Evolutionary conservation across 2,888 invertebrate species (phyloP), one percentile per base, ranked within the genome.

Genomic region (Cremastinae sp.): DNA sequence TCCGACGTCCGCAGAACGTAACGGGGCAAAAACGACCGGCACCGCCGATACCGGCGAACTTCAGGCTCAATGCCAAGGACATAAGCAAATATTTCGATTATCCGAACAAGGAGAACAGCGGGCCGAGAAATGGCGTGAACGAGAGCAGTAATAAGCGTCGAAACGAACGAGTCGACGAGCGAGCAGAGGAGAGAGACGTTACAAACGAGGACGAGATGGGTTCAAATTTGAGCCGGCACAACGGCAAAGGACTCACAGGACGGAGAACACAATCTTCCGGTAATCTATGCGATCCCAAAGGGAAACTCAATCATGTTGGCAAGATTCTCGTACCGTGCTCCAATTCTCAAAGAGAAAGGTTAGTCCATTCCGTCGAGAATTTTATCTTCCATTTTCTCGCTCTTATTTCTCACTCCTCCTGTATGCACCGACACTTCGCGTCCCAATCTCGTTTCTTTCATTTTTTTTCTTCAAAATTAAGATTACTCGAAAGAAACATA

Each of bases 181-280:
- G 56, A 69, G 65, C 49, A 20, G 68, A 74, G 51, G 49, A 59
- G 56, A 41, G 5, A 12, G 49, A 36, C 54, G 43, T 64, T 53
- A 36, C 62, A 56, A 77, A 75, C 77, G 78, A 61, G 86, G 75
- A 77, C 79, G 92, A 90, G 85, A 95, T 95, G 95, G 95, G 95
- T 88, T 94, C 95, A 77, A 95, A 95, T 92, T 93, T 95, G 87
- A 94, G 95, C 91, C 93, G 95, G 79, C 94, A 94, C 89, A 94
- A 93, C 85, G 92, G 93, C 84, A 94, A 95, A 85, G 90, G 94
- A 82, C 92, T 94, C 58, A 93, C 93, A 72, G 94, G 94, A 77
- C 92, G 95, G 76, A 91, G 95, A 79, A 94, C 94, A 41, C 93
- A 94, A 82, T 95, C 94, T 78, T 94, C 94, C 82, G 94, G 95